Base-by-base conservation (phyloP, 2,113 vertebrate genomes). In the Bujurquina vittata region DNA sequence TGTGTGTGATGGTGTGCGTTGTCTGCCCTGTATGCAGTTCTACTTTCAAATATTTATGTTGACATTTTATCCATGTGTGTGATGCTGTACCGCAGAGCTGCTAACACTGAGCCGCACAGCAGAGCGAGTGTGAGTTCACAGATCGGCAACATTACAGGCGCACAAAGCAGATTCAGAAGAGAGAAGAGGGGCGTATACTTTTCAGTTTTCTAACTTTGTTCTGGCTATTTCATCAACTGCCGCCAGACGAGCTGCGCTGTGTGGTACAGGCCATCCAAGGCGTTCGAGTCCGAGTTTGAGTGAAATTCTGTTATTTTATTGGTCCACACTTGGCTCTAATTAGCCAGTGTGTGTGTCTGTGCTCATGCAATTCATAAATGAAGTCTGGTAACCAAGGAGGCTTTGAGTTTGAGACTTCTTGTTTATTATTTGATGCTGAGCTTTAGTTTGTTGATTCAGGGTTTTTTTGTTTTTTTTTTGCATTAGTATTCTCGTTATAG, bases 41-140 rank as follows among this genome's bases (percentile, higher is more conserved):
- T 58, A 61, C 49, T 84, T 79, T 90, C 10, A 86, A 92, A 86
- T 91, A 91, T 93, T 87, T 18, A 90, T 79, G 77, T 65, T 52
- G 69, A 84, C 3, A 80, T 90, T 84, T 77, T 60, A 33, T 26
- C 59, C 15, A 18, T 31, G 87, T 52, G 26, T 63, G 65, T 76
- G 63, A 63, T 2, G 35, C 57, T 77, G 46, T 62, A 0, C 77
- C 83, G 46, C 77, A 52, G 46, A 84, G 79, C 33, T 23, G 9
- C 59, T 55, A 0, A 56, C 80, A 75, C 40, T 17, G 55, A 65
- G 18, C n/a, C 35, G 37, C 61, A 72, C 31, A 73, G 54, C 73
- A 86, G 37, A 43, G 79, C 15, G 8, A 73, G 11, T 23, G 12
- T 12, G 61, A 58, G 33, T 67, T 83, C 18, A 67, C 20, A 69